These are phyloP conservation scores for Hirtodrosophila trivittata DNA, from an alignment of 2,888 invertebrate genomes.

Conservation along the genomic window DNA sequence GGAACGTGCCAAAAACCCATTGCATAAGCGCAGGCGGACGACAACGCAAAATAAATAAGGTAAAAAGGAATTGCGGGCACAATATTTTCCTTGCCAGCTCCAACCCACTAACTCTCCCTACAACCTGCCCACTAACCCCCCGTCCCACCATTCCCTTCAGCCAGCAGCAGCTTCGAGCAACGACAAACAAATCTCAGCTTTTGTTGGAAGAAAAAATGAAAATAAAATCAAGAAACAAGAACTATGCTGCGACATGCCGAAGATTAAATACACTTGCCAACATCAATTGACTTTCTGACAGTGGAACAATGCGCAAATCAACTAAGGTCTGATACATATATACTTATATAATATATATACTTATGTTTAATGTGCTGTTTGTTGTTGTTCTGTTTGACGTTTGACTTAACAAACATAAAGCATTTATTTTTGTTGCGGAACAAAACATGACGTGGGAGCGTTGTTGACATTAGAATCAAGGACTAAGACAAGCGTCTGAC, in stretches of 20 bases:
- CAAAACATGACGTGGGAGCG: too few relatives aligned
- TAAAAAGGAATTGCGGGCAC: slow-evolving; percentile 37
- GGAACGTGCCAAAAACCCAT: slow-evolving; percentile 68
- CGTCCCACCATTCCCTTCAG: neutral
- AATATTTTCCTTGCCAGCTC: slow-evolving; percentile 54
- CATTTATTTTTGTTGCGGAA: too few relatives aligned
- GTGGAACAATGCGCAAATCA: too few relatives aligned
- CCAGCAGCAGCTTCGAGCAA: slow-evolving; percentile 5
- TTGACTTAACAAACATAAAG: too few relatives aligned
- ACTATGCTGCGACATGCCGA: neutral
- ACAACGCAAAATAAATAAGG: slow-evolving; percentile 66
- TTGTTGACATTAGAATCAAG: neutral
- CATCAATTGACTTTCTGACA: neutral
- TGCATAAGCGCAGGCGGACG: slow-evolving; percentile 72
- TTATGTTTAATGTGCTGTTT: too few relatives aligned
- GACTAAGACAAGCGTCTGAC: neutral
- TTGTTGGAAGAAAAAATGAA: slow-evolving; percentile 11
- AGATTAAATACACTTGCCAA: slow-evolving; percentile 13
- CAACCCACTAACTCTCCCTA: slow-evolving; percentile 12
- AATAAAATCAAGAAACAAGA: neutral
- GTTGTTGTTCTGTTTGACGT: too few relatives aligned
- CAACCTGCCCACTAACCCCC: slow-evolving; percentile 14
- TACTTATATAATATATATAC: too few relatives aligned
- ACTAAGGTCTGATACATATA: too few relatives aligned
- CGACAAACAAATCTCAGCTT: slow-evolving; percentile 66